Base-by-base conservation (phyloP, 2,888 invertebrate genomes). In the Rotaria magnacalcarata region DNA sequence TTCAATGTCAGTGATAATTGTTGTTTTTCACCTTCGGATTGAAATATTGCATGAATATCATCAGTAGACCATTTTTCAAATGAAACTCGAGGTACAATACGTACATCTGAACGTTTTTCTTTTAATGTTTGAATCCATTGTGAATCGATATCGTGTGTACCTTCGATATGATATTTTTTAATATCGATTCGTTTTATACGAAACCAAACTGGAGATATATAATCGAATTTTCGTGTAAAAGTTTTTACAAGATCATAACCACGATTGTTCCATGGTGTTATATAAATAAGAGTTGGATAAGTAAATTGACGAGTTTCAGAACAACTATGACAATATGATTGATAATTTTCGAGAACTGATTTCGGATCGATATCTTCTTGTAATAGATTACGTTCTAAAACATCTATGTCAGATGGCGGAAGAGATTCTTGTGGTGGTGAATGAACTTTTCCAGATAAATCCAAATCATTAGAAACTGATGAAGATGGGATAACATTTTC, bases 181-280 rank as follows among this genome's bases (percentile, higher is more conserved):
- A 93, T 92, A 0, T 94, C 94, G 0, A 93, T 93, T 67, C 94
- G 92, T 87, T 93, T 93, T 24, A 97, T 92, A 92, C 96, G 95
- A 56, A 97, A 93, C 97, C 97, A 98, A 0, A 97, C 97, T 0
- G 97, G 97, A 0, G 96, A 95, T 43, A 97, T 93, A 89, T 95
- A 94, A 85, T 95, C 94, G 89, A 97, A 95, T 91, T 97, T 97
- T 58, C 90, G 88, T 80, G 94, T 94, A 93, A 96, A 96, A 86
- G 93, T 93, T 91, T 96, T 96, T 0, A 96, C 95, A 85, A 96
- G 93, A 60, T 87, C 87, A 56, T 85, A 87, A 34, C 85, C 87
- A 47, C 74, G 47, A 10, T 54, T 16, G 84, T 87, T 87, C 85
- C 87, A 85, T 24, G 87, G 85, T 3, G 87, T 87, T 27, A 85